These are phyloP conservation scores for Thelaira solivaga DNA, from an alignment of 2,888 invertebrate species.

Conservation along the genomic window DNA sequence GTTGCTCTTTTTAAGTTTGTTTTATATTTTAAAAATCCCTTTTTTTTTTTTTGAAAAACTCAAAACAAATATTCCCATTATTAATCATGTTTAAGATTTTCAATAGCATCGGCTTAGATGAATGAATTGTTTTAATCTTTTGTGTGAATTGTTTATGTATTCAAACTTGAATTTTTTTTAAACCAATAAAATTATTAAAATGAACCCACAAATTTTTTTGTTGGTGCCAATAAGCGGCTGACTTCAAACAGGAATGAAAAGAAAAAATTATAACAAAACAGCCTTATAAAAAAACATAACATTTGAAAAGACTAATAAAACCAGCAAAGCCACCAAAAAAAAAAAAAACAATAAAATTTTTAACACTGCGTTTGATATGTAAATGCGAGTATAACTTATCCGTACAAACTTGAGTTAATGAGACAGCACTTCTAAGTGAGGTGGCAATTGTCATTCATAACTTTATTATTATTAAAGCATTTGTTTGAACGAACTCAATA, in stretches of 20 bases:
- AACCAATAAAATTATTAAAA: constrained; percentile 52
- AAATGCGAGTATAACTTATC: constrained; percentile 9
- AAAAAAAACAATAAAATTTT: not conserved
- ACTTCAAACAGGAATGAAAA: constrained; percentile 32
- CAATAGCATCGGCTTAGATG: constrained; percentile 22
- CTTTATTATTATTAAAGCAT: constrained; percentile 12
- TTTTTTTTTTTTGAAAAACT: too few relatives aligned
- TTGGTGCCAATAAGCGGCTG: constrained; percentile 22
- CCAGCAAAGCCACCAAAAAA: too few relatives aligned
- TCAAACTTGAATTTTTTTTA: constrained; percentile 25
- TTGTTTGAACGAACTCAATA: not conserved
- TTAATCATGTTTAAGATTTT: not conserved
- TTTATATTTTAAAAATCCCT: too few relatives aligned
- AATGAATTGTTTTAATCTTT: constrained; percentile 23
- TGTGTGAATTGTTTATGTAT: constrained; percentile 22
- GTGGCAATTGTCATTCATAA: constrained; percentile 41
- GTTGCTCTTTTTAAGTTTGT: too few relatives aligned
- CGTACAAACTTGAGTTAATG: constrained; percentile 3
- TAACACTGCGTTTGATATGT: constrained; percentile 35
- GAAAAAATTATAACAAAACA: not conserved
- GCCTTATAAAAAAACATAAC: not conserved
- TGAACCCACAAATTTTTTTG: constrained; percentile 47
- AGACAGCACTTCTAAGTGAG: constrained; percentile 14
- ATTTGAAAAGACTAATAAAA: not conserved
- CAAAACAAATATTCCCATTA: not conserved